phyloP scores from a whole-genome alignment of 1,140 invertebrate species.

The Alviniconcha marisindica region DNA sequence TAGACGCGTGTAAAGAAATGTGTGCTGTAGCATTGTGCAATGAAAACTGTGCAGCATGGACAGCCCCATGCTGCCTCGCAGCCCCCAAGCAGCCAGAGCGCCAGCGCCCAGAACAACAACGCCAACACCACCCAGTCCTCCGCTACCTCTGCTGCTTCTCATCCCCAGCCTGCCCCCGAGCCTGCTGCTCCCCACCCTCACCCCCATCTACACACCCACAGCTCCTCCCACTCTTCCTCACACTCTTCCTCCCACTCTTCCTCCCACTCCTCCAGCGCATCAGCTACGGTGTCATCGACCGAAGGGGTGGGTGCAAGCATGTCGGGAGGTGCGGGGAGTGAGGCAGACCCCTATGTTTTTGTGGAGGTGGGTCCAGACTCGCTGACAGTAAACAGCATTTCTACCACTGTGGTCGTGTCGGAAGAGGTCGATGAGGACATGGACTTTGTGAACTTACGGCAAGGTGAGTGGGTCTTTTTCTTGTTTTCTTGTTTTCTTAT shows the following conservation, averaged over 20 bases:
- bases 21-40: no score
- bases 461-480: background rate
- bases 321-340: background rate
- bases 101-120: constrained; percentile 13
- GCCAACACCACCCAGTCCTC: constrained; percentile 1
- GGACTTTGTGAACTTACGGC: background rate
- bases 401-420: constrained; percentile 71
- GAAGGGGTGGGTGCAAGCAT: background rate
- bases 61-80: background rate
- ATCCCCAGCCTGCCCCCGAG: background rate
- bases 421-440: constrained; percentile 31
- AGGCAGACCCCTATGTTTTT: constrained; percentile 79
- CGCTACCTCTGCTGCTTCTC: background rate
- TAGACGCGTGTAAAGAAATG: no score
- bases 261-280: background rate
- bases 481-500: no score
- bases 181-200: no score
- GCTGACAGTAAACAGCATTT: constrained; percentile 80
- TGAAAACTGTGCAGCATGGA: background rate
- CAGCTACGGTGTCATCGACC: background rate
- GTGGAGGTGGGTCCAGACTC: constrained; percentile 84
- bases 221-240: background rate
- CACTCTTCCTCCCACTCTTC: background rate
- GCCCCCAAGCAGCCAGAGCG: background rate
- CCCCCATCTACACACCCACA: background rate